A percentile compares a stretch with the other conserved stretches of the same genome.
Conservation (phyloP, 1,140 invertebrate genomes). For the Planococcus citri region DNA sequence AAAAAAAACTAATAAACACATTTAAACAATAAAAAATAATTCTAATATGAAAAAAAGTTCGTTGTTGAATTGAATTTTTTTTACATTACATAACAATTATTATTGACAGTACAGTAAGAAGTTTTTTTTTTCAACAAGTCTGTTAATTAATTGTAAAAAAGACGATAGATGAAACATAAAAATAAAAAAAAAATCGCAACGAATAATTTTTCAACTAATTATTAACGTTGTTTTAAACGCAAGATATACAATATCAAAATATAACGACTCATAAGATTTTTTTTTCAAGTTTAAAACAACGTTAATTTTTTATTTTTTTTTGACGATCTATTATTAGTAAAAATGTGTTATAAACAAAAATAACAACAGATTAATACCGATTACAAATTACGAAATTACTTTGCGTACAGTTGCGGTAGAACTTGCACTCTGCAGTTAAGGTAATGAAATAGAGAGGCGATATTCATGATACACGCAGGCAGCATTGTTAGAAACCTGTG, state of each 20-base stretch:
- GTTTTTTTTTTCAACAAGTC: background rate
- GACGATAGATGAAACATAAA: no score
- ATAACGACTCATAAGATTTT: background rate
- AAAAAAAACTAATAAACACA: background rate
- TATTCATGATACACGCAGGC: conserved; percentile 12
- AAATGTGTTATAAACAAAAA: background rate
- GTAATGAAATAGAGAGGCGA: conserved; percentile 14
- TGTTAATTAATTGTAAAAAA: background rate
- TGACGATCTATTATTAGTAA: background rate
- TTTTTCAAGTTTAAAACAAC: background rate
- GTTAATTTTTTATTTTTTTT: background rate
- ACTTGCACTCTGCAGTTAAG: conserved; percentile 2
- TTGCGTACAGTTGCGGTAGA: background rate
- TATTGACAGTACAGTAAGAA: background rate
- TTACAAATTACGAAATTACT: background rate
- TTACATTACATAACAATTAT: background rate
- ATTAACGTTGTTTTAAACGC: background rate
- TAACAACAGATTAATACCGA: conserved; percentile 3
- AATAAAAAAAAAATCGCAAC: background rate
- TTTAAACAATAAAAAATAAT: no score
- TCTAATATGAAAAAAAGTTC: no score
- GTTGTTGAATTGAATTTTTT: background rate
- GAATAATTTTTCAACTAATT: background rate
- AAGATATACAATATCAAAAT: background rate
- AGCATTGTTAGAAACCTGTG: conserved; percentile 8